Conservation (phyloP, 2,113 vertebrate species). For the Gallinago jamesoni region DNA sequence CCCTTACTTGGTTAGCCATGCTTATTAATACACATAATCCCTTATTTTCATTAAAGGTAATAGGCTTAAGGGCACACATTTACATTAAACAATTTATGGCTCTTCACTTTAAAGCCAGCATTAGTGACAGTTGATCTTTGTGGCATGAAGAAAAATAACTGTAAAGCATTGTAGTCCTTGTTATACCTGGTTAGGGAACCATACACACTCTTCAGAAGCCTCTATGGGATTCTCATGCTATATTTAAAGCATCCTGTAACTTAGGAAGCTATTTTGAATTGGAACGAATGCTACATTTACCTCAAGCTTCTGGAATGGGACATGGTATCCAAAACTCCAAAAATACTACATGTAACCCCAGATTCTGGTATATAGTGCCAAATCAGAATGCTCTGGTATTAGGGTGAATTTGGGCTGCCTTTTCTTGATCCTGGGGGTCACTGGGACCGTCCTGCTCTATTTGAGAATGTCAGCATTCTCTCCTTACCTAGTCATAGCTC, state of each 20-base stretch:
- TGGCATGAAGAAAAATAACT: background rate
- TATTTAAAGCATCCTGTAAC: conserved; percentile 67
- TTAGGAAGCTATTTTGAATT: conserved; percentile 70
- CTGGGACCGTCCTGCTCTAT: conserved; percentile 23
- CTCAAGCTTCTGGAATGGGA: conserved; percentile 73
- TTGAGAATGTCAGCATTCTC: conserved; percentile 70
- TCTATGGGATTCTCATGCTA: conserved; percentile 27
- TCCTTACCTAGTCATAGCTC: conserved; percentile 46
- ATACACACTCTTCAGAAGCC: background rate
- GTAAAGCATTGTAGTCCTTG: background rate
- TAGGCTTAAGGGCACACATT: background rate
- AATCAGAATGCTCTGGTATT: conserved; percentile 44
- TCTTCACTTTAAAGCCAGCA: background rate
- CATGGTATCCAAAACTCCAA: conserved; percentile 63
- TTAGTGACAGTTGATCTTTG: background rate
- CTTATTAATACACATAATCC: background rate
- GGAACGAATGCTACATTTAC: conserved; percentile 56
- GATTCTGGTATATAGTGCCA: conserved; percentile 47
- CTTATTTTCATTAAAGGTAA: background rate
- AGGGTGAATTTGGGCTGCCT: conserved; percentile 57
- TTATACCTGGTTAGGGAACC: conserved; percentile 15
- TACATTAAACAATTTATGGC: background rate
- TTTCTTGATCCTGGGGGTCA: conserved; percentile 27
- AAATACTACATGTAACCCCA: conserved; percentile 65
- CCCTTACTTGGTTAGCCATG: background rate